Evolutionary conservation across 2,113 vertebrate genomes (phyloP), one percentile per base, ranked within the genome.

Genomic region (Phalacrocorax carbo): DNA sequence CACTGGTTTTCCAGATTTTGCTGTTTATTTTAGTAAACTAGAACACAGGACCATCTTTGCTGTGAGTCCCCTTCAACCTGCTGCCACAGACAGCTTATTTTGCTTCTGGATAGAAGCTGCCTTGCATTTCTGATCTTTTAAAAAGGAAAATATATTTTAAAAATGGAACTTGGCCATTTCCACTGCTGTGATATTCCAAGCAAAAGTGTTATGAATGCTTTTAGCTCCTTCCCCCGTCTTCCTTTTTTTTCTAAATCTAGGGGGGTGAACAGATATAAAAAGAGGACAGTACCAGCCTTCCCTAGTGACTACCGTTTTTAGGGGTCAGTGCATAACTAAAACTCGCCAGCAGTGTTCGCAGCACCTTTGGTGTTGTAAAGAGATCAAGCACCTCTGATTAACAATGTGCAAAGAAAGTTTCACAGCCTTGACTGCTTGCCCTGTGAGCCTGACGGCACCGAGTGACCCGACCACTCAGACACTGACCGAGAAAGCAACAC

Each of bases 371-470:
- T n/a, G 32, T 6, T 60, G 18, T 38, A 57, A 86, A 78, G 58
- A 78, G 26, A 52, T 17, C 13, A 5, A 12, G 9, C 38, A n/a
- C 15, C 51, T 71, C 65, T 49, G 23, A 79, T 75, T 71, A 85
- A 52, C 10, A 52, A 46, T 0, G 4, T 48, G 18, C 18, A 62
- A 83, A 83, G 7, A 25, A 89, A 58, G 1, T 46, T n/a, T 54
- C 72, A 51, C 40, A 75, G 27, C 25, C 51, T 55, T 38, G 25
- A 36, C 17, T 78, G 12, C 12, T 82, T 20, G 2, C 60, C 25
- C 34, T 17, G 0, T 2, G 36, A 69, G 8, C 40, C 54, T 49
- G 38, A n/a, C 0, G 20, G 34, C 40, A 52, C 29, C 23, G 7
- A 58, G 32, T 64, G 71, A 88, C 64, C 26, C 17, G 52, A 36